These are phyloP conservation scores for Apodemia hepburni DNA, from an alignment of 2,888 invertebrate species.

Conservation along the genomic window DNA sequence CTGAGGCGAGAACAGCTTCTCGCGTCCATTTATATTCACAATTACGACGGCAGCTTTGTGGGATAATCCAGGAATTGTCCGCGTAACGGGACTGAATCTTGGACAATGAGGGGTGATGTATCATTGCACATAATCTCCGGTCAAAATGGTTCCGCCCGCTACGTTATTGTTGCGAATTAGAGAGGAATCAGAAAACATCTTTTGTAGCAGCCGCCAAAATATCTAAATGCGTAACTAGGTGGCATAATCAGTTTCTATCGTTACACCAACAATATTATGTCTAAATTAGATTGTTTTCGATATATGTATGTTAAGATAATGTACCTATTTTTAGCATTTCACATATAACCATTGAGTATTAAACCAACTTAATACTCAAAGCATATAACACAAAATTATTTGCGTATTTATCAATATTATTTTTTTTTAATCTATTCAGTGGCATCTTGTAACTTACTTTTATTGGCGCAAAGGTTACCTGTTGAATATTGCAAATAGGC, in stretches of 20 bases:
- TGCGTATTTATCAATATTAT: no score
- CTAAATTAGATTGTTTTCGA: background rate
- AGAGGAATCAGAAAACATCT: slow-evolving; percentile 67
- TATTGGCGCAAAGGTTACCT: no score
- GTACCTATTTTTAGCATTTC: no score
- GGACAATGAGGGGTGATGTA: slow-evolving; percentile 62
- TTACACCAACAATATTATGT: background rate
- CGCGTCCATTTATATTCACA: slow-evolving; percentile 53
- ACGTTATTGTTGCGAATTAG: slow-evolving; percentile 69
- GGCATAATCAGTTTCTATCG: slow-evolving; percentile 42
- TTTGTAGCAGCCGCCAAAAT: slow-evolving; percentile 52
- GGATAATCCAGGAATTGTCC: slow-evolving; percentile 71
- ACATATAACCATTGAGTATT: no score
- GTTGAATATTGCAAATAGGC: no score
- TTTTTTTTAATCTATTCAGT: no score
- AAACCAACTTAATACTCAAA: no score
- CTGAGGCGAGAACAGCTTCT: slow-evolving; percentile 70
- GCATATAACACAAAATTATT: no score
- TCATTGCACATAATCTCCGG: slow-evolving; percentile 71
- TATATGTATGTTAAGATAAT: no score
- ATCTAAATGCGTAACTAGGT: slow-evolving; percentile 72
- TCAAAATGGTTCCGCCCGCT: slow-evolving; percentile 45
- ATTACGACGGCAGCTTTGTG: slow-evolving; percentile 57
- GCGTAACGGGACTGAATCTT: slow-evolving; percentile 56
- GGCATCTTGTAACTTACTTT: no score